Evolutionary conservation across 1,140 invertebrate genomes (phyloP).

Genomic region (Lasioglossum albipes): DNA sequence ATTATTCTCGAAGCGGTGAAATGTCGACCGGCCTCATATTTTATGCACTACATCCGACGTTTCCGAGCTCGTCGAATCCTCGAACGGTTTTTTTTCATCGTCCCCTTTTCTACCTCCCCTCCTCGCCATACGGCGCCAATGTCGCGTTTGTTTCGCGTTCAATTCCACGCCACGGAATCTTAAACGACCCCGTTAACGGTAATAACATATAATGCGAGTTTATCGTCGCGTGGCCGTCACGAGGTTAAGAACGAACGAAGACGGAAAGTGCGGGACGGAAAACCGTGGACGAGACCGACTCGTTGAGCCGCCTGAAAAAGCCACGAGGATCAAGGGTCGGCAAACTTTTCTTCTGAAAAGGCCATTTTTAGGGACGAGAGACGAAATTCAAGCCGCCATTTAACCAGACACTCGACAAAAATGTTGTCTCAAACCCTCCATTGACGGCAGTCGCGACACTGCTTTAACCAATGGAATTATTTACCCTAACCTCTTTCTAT

Average conservation of each 20-base stretch:
- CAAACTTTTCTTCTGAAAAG: too few species aligned
- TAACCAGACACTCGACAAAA: too few species aligned
- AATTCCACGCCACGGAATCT: slow-evolving; percentile 7
- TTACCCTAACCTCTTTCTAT: too few species aligned
- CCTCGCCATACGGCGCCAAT: not conserved
- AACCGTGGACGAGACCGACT: not conserved
- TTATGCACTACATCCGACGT: slow-evolving; percentile 20
- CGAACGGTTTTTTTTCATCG: not conserved
- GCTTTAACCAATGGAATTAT: too few species aligned
- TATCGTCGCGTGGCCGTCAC: not conserved
- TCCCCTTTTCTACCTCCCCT: too few species aligned
- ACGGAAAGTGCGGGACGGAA: not conserved
- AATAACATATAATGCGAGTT: not conserved
- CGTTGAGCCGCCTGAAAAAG: slow-evolving; percentile 7
- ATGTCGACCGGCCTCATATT: slow-evolving; percentile 4
- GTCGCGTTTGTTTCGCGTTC: not conserved
- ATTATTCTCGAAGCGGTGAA: slow-evolving; percentile 21
- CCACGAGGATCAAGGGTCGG: slow-evolving; percentile 9
- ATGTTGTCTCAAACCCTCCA: too few species aligned
- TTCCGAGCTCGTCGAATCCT: slow-evolving; percentile 16
- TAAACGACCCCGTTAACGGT: slow-evolving; percentile 12
- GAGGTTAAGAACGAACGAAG: not conserved
- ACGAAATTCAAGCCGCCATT: too few species aligned
- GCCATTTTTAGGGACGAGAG: too few species aligned
- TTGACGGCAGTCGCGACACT: too few species aligned